Evolutionary conservation across 2,888 invertebrate genomes (phyloP).

Genomic region (Rhorus exstirpatorius): DNA sequence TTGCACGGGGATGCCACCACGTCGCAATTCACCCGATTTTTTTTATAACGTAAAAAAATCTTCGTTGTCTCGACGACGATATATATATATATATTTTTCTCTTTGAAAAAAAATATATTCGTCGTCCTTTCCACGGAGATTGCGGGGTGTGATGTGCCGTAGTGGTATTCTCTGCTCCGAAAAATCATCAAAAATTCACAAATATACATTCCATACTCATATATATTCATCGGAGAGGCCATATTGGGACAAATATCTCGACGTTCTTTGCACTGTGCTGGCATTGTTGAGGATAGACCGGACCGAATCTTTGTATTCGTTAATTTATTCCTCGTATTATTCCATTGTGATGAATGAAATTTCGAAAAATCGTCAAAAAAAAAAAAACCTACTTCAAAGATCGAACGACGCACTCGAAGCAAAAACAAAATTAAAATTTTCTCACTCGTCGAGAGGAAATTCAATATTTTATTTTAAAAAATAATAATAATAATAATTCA

Average conservation of each 20-base stretch:
- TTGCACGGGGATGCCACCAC: slow-evolving; percentile 78
- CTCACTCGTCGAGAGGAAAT: too few species aligned
- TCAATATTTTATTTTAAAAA: too few species aligned
- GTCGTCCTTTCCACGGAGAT: slow-evolving; percentile 64
- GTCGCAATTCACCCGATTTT: slow-evolving; percentile 77
- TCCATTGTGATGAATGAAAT: too few species aligned
- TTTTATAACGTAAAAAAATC: slow-evolving; percentile 55
- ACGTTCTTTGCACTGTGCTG: neutral
- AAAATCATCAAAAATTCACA: slow-evolving; percentile 71
- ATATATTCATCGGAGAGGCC: slow-evolving; percentile 7
- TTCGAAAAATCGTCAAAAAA: too few species aligned
- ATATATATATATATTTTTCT: neutral
- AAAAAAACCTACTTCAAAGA: too few species aligned
- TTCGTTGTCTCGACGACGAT: slow-evolving; percentile 62
- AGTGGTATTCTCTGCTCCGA: slow-evolving; percentile 81
- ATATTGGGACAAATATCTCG: slow-evolving; percentile 16
- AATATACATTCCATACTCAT: slow-evolving; percentile 5
- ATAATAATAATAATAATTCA: too few species aligned
- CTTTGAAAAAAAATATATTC: slow-evolving; percentile 8
- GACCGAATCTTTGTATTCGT: too few species aligned
- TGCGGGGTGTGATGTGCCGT: slow-evolving; percentile 83
- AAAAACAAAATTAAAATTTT: too few species aligned
- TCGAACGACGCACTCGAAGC: too few species aligned
- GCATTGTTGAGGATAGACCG: neutral
- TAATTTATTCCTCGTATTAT: too few species aligned